phyloP scores from a whole-genome alignment of 23 tunicate genomes.

The Aplidium turbinatum region DNA sequence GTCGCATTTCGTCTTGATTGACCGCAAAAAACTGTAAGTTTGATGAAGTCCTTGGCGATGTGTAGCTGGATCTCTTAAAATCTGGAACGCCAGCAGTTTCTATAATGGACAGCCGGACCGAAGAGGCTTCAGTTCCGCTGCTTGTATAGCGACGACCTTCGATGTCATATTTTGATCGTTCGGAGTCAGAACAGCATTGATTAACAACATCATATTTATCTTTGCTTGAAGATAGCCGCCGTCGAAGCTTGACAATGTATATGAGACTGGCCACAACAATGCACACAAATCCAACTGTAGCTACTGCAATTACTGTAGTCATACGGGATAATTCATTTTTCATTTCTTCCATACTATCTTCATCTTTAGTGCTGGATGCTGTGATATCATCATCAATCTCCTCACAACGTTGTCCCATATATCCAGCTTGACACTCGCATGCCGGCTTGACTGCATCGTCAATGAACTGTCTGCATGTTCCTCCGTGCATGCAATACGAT shows the following conservation, averaged over 20 bases:
- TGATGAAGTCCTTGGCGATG: too few relatives aligned
- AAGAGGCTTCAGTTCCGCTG: too few relatives aligned
- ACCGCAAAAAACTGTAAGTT: too few relatives aligned
- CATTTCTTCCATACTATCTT: not conserved
- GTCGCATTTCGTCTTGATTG: too few relatives aligned
- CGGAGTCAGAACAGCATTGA: not conserved
- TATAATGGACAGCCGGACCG: too few relatives aligned
- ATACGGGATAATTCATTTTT: constrained; percentile 5
- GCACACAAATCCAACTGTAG: constrained; percentile 28
- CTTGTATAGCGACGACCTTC: too few relatives aligned
- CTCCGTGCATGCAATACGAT: constrained; percentile 47
- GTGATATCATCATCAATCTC: constrained; percentile 3
- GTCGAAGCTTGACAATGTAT: constrained; percentile 5
- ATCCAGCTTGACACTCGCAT: constrained; percentile 37
- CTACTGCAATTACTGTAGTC: constrained; percentile 26
- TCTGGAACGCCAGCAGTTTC: too few relatives aligned
- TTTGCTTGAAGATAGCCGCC: not conserved
- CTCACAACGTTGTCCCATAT: constrained; percentile 47
- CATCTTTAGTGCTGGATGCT: not conserved
- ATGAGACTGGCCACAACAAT: constrained; percentile 1
- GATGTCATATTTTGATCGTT: not conserved
- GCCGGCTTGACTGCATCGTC: not conserved
- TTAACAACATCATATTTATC: constrained; percentile 3
- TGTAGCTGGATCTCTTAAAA: too few relatives aligned
- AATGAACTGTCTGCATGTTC: constrained; percentile 27